Conservation (phyloP, 2,113 vertebrate genomes). For the Chiloscyllium plagiosum region DNA sequence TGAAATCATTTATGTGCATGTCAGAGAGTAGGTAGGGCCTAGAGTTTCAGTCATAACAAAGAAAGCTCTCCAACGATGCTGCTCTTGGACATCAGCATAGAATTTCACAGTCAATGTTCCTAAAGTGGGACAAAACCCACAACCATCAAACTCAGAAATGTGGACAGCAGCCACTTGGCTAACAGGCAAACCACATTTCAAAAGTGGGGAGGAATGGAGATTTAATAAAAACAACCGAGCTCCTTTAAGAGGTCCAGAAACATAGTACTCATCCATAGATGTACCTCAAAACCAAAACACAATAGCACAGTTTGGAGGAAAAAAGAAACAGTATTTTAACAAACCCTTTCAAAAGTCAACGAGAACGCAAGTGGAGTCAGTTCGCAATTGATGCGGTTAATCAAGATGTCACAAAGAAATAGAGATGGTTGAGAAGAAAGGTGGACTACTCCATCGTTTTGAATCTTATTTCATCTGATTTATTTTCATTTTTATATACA, state of each 20-base stretch:
- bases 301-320: neutral
- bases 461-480: conserved; percentile 5
- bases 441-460: neutral
- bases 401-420: neutral
- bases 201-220: neutral
- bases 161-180: neutral
- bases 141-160: neutral
- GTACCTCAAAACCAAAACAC: neutral
- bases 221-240: neutral
- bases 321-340: neutral
- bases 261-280: neutral
- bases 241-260: neutral
- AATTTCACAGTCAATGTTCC: too few species aligned
- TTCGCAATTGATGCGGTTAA: too few species aligned
- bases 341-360: neutral
- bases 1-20: too few species aligned
- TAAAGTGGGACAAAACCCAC: too few species aligned
- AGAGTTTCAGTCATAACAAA: too few species aligned
- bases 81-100: too few species aligned
- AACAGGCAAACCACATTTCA: neutral
- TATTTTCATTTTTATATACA: neutral
- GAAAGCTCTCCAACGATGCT: too few species aligned
- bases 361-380: neutral
- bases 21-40: too few species aligned
- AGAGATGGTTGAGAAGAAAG: neutral